Evolutionary conservation across 1,140 invertebrate genomes (phyloP).

Genomic region (Bombus balteatus): DNA sequence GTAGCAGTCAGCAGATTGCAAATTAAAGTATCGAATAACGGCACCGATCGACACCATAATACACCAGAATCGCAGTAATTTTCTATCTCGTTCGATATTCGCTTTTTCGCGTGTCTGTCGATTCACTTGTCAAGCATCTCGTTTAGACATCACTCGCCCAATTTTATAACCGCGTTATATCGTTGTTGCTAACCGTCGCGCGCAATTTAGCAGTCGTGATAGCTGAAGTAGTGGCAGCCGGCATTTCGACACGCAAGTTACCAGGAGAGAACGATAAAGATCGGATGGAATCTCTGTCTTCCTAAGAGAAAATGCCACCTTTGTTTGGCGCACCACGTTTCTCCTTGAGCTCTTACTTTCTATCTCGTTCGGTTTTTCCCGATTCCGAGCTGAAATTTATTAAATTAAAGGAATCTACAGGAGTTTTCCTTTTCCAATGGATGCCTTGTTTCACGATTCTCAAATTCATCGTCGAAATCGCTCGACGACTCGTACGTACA

Average conservation of each 20-base stretch:
- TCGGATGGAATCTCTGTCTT: slow-evolving; percentile 27
- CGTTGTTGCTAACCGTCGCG: slow-evolving; percentile 16
- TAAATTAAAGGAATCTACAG: slow-evolving; percentile 56
- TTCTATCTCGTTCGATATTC: background rate
- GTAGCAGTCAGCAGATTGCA: too few species aligned
- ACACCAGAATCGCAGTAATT: background rate
- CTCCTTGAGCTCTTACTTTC: slow-evolving; percentile 16
- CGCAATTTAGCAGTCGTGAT: slow-evolving; percentile 21
- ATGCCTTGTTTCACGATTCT: background rate
- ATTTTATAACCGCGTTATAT: background rate
- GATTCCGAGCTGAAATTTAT: slow-evolving; percentile 40
- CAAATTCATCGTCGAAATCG: background rate
- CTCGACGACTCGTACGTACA: background rate
- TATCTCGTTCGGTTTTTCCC: slow-evolving; percentile 32
- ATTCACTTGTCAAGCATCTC: background rate
- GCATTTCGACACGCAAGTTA: slow-evolving; percentile 26
- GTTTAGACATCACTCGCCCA: background rate
- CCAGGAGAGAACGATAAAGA: slow-evolving; percentile 25
- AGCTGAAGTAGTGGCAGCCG: background rate
- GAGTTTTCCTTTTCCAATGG: slow-evolving; percentile 2
- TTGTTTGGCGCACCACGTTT: background rate
- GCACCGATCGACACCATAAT: background rate
- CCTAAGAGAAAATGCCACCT: slow-evolving; percentile 24
- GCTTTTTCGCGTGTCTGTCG: background rate
- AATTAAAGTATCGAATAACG: background rate